Conservation (phyloP, 2,113 vertebrate species). For the Otolemur garnettii region DNA sequence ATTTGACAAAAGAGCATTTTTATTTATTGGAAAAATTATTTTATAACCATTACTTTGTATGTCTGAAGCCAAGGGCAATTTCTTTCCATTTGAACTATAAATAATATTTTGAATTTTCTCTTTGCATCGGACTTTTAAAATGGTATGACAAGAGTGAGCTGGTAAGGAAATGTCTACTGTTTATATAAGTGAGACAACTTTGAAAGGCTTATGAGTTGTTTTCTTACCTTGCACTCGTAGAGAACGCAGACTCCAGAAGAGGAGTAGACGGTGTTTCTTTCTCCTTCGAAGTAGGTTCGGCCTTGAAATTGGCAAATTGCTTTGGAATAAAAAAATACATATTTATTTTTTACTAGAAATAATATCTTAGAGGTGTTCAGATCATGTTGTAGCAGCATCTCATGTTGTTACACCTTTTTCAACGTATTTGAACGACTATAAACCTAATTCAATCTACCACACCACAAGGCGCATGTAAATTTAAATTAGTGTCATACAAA, state of each 20-base stretch:
- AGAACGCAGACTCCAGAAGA: conserved; percentile 94
- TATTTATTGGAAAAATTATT: background rate
- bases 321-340: conserved; percentile 83
- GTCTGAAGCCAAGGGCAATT: background rate
- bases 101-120: background rate
- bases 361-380: background rate
- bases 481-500: background rate
- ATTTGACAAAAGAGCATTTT: background rate
- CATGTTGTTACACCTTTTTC: background rate
- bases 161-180: background rate
- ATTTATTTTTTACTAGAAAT: conserved; percentile 49
- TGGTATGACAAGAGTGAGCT: background rate
- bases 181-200: background rate
- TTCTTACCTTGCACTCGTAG: conserved; percentile 97
- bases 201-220: background rate
- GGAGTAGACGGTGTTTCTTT: conserved; percentile 93
- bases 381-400: background rate
- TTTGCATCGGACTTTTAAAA: conserved; percentile 10
- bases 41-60: background rate
- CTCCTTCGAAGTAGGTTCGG: conserved; percentile 94
- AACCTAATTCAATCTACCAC: background rate
- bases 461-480: background rate
- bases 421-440: background rate
- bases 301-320: conserved; percentile 95
- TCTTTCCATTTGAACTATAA: background rate